Evolutionary conservation across 2,797 vertebrate species (phyloP), one percentile per base, ranked within the genome.

Genomic region (Ctenopoma multispine): DNA sequence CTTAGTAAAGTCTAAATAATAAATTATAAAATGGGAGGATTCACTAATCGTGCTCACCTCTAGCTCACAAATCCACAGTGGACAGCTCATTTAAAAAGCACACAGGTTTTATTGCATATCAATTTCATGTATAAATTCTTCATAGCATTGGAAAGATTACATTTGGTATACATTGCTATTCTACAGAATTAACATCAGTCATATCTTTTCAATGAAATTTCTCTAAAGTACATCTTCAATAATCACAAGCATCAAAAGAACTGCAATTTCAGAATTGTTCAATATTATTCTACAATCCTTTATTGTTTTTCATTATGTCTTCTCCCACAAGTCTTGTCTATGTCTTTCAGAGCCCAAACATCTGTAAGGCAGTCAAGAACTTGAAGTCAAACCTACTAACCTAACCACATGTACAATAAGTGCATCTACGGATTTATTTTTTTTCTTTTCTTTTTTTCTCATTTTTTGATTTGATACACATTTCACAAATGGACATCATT

Each of bases 101-200:
- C 97, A 98, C 97, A 96, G 96, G 96, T 99, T 99, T 95, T 99
- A 98, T 98, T 99, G 97, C 96, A 97, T 97, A 96, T 98, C 97
- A 96, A 96, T 98, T 96, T 98, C 96, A 96, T 96, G 97, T 98
- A 98, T 98, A 97, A 99, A 98, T 96, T 97, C 96, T 96, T 97
- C 89, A 97, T 97, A 96, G 96, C 97, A 96, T 98, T 94, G 95
- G 97, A 96, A 97, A 97, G 97, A 96, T 97, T 98, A 99, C 97
- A 99, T 98, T 97, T 98, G 97, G 97, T 97, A 95, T 96, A 97
- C 96, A 96, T 97, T 93, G 95, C 97, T 98, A 97, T 94, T 97
- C 98, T 99, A 98, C 96, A 97, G 96, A 96, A 95, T 96, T 96
- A 96, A 95, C 96, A 96, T 96, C 96, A 94, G 95, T 96, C 96